Conservation (phyloP, 2,797 vertebrate genomes). For the Bradypodion ventrale region DNA sequence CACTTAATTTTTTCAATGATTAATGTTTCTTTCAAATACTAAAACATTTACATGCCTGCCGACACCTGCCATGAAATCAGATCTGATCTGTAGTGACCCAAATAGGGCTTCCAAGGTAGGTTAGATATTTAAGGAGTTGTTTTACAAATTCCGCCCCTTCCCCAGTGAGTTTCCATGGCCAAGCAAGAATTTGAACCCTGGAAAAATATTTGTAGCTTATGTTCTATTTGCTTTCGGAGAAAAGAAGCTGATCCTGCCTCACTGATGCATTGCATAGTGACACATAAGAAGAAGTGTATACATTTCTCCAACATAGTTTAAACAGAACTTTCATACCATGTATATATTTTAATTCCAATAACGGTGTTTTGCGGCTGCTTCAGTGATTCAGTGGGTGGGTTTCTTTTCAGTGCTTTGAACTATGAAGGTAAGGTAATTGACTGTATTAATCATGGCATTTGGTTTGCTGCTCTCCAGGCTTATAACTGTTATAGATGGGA, state of each 20-base stretch:
- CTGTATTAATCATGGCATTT: conserved; percentile 58
- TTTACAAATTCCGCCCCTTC: no score
- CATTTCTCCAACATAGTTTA: conserved; percentile 8
- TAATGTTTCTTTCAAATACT: not conserved
- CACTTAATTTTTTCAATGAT: not conserved
- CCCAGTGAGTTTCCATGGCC: no score
- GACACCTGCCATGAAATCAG: no score
- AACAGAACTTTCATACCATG: conserved; percentile 22
- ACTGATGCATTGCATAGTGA: not conserved
- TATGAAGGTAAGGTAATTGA: conserved; percentile 60
- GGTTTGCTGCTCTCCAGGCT: conserved; percentile 42
- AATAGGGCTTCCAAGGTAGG: no score
- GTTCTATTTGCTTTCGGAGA: not conserved
- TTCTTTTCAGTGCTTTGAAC: conserved; percentile 52
- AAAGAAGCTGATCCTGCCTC: not conserved
- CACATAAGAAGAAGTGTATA: conserved; percentile 1
- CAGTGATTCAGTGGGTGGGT: conserved; percentile 53
- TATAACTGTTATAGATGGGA: conserved; percentile 45
- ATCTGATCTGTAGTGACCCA: no score
- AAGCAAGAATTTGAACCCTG: no score
- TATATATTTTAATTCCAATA: conserved; percentile 43
- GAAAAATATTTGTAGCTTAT: not conserved
- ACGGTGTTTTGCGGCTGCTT: conserved; percentile 41
- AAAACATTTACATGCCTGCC: no score
- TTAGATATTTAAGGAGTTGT: no score